Evolutionary conservation across 2,888 invertebrate genomes (phyloP), one percentile per base, ranked within the genome.

Genomic region (Acrocyrtus sp.): DNA sequence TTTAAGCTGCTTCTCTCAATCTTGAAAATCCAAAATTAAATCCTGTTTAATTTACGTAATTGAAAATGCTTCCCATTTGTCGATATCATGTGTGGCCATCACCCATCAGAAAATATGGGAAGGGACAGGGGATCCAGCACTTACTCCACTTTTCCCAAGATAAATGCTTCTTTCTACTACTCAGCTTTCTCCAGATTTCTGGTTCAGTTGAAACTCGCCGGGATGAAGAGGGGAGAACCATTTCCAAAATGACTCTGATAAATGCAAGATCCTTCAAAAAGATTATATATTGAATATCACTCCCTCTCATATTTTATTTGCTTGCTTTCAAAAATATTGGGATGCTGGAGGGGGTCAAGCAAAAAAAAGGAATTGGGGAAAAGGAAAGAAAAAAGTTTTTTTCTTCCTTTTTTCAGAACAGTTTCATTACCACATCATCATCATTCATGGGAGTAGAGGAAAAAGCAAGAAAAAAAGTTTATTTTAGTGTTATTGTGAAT

Each of bases 371-470:
- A 56, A 39, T 15, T 21, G 54, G 27, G 15, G 29, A 48, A 6
- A 47, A 29, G 48, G 34, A 56, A 29, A 19, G 29, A 56, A 34
- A 65, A 66, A 66, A 57, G 22, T 65, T 58, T 34, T 34, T 34
- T 34, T 34, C 34, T 34, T 34, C 34, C 5, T n/a, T n/a, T n/a
- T n/a, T n/a, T n/a, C 12, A 57, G 57, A 57, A 66, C 57, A 57
- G 57, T 65, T 57, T 66, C 66, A 58, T 66, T 66, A 66, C 65
- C 65, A 66, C 65, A 66, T 48, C 56, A 65, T 48, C 56, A 47
- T 50, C 34, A 56, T 6, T n/a, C 29, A 50, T 12, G 34, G 12
- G 34, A 34, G 12, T 34, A 12, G 34, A 8, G 34, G 34, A 34
- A 34, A 34, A 34, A 8, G 34, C n/a, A 34, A 34, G 34, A 34